Conservation (phyloP, 53 echinoderm and acorn worm species). For the Antedon mediterranea region DNA sequence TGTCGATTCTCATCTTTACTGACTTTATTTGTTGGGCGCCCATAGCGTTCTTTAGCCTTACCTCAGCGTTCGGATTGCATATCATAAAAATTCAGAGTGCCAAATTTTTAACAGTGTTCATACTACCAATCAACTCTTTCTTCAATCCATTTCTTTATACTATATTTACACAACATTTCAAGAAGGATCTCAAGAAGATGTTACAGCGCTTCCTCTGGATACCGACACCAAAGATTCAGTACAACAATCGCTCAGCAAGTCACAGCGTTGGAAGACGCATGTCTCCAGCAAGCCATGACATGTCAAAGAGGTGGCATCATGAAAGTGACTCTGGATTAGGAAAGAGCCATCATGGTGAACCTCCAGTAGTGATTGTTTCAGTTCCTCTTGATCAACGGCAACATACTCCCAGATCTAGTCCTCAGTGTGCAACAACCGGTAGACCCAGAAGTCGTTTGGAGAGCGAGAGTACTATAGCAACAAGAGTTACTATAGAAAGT, state of each 20-base stretch:
- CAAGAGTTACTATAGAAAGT: background rate
- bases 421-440: background rate
- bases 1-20: conserved; percentile 84
- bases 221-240: conserved; percentile 9
- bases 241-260: background rate
- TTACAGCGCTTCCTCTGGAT: conserved; percentile 26
- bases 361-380: background rate
- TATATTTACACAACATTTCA: conserved; percentile 84
- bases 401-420: background rate
- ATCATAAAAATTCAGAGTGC: conserved; percentile 55
- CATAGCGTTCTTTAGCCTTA: conserved; percentile 66
- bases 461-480: background rate
- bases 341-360: background rate
- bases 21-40: conserved; percentile 93
- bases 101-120: conserved; percentile 70
- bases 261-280: background rate
- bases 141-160: conserved; percentile 91
- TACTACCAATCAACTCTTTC: conserved; percentile 75
- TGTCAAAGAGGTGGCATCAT: background rate
- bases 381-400: background rate
- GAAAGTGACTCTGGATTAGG: background rate
- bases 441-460: background rate
- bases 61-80: conserved; percentile 36
- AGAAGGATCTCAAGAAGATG: conserved; percentile 55
- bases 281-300: background rate